Conservation (phyloP, 2,888 invertebrate species). For the Drosophila cognata region DNA sequence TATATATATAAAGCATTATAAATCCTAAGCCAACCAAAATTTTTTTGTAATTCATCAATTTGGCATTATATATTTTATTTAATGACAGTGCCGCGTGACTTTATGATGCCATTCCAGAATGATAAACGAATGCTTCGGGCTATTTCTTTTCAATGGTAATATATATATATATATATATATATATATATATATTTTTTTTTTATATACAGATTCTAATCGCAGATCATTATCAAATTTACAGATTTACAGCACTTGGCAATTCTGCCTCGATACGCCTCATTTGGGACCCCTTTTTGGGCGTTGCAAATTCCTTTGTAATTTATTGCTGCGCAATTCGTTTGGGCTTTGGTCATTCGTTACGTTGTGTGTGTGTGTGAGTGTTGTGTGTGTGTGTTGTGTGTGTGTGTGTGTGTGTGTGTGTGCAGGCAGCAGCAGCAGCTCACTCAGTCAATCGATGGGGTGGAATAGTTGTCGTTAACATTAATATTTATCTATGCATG, state of each 20-base stretch:
- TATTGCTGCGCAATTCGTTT: conserved; percentile 75
- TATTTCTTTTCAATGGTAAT: not conserved
- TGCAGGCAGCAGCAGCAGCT: conserved; percentile 1
- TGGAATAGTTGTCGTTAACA: conserved; percentile 38
- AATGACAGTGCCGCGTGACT: not conserved
- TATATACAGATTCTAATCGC: conserved; percentile 8
- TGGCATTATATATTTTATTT: not conserved
- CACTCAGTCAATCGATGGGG: conserved; percentile 30
- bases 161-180: not conserved
- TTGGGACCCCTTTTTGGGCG: conserved; percentile 56
- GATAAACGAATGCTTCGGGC: not conserved
- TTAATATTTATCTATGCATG: conserved; percentile 59
- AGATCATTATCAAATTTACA: conserved; percentile 33
- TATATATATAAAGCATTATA: not conserved
- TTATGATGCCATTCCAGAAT: not conserved
- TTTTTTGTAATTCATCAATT: not conserved
- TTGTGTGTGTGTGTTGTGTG: conserved; percentile 9
- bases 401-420: not conserved
- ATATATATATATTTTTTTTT: not conserved
- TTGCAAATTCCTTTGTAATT: conserved; percentile 68
- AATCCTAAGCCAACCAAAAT: not conserved
- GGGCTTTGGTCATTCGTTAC: conserved; percentile 62
- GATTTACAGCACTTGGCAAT: conserved; percentile 26
- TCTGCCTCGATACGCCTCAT: conserved; percentile 48
- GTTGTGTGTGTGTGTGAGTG: conserved; percentile 6